These are phyloP conservation scores for Ochlodes sylvanus DNA, from an alignment of 2,888 invertebrate species.

Conservation along the genomic window DNA sequence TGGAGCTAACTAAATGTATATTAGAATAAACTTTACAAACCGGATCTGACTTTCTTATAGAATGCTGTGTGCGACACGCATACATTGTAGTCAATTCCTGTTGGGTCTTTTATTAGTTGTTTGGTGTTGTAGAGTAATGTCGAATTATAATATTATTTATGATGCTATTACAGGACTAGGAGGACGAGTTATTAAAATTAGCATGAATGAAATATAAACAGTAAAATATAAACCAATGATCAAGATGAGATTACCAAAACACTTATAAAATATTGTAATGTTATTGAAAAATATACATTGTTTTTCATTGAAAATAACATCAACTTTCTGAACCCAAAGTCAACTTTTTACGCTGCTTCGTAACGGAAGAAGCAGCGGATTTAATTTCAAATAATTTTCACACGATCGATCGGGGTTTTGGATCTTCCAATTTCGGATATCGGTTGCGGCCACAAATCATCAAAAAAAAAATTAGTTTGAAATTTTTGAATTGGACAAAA, in stretches of 20 bases:
- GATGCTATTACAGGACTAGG: too few relatives aligned
- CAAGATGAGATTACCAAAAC: too few relatives aligned
- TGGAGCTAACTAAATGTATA: conserved; percentile 42
- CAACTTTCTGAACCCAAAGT: too few relatives aligned
- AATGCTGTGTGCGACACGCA: conserved; percentile 1
- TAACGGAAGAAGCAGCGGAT: conserved; percentile 48
- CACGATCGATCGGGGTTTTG: conserved; percentile 72
- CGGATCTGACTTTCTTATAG: background rate
- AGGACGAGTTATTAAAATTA: too few relatives aligned
- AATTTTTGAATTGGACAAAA: conserved; percentile 73
- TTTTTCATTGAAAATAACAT: too few relatives aligned
- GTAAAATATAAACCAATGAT: too few relatives aligned
- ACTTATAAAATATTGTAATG: too few relatives aligned
- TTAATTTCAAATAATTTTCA: conserved; percentile 70
- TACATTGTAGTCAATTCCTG: background rate
- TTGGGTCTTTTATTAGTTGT: background rate
- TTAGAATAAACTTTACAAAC: conserved; percentile 25
- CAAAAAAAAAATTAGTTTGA: conserved; percentile 79
- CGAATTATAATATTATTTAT: conserved; percentile 4
- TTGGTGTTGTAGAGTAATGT: background rate
- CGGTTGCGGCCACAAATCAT: conserved; percentile 80
- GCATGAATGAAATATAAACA: too few relatives aligned
- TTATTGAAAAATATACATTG: too few relatives aligned
- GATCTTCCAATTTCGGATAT: conserved; percentile 80
- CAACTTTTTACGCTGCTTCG: background rate